Base-by-base conservation (phyloP, 2,113 vertebrate species). In the Oncorhynchus tshawytscha region DNA sequence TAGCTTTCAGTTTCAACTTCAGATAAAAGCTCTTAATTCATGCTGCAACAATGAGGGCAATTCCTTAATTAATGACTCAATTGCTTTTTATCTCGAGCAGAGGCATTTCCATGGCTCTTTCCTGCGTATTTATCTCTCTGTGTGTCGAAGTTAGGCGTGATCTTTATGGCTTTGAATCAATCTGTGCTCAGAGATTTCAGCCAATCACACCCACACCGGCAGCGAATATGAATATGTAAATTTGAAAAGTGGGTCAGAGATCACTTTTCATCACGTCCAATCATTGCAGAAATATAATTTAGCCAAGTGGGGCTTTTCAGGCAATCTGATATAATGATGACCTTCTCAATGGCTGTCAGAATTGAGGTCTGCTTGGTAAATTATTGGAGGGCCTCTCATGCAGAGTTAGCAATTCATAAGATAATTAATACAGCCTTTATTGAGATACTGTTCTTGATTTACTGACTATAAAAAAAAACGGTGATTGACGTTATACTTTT, bases 191-290 rank as follows among this genome's bases (percentile, higher is more conserved):
- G 77, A 87, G 85, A 72, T 69, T 85, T 87, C 83, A 85, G 87
- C 86, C 89, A 91, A 88, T 85, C 88, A 84, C 54, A 4, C 73
- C 68, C 77, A 83, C 88, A 86, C 88, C 89, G 84, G 85, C 89
- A 70, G 88, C 49, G 86, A 83, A 83, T 86, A 92, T 91, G 85
- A 90, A 90, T 88, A 92, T 89, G 88, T 83, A 87, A 89, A 91
- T 88, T 57, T 76, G 11, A 84, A 88, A 88, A 90, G 87, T 85
- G 72, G 90, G 87, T 87, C 85, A 82, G 81, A 85, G 86, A 90
- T 91, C 86, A 86, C 78, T 85, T 89, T 90, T 86, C 85, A 87
- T 85, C 79, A 84, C 82, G 86, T 84, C 73, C 80, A 87, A 86
- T 90, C 85, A 80, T 74, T 34, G 57, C 81, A 70, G 80, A 88